phyloP scores from a whole-genome alignment of 2,113 vertebrate species.

The Corythornis cristatus region DNA sequence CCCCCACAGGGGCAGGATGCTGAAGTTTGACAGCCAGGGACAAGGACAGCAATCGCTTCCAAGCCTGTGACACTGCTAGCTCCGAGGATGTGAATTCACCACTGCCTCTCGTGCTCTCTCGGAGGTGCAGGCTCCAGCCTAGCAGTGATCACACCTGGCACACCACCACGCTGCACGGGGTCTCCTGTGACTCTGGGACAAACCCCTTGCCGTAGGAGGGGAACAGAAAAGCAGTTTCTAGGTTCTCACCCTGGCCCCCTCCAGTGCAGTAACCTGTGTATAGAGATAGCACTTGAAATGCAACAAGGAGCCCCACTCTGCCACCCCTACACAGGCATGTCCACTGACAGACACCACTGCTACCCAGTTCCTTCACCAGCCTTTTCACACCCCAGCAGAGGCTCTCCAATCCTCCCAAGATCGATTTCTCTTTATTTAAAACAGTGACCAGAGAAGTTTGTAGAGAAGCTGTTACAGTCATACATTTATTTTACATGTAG shows the following conservation, averaged over 20 bases:
- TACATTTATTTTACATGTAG: background rate
- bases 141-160: background rate
- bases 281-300: no score
- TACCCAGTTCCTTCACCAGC: no score
- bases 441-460: background rate
- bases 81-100: background rate
- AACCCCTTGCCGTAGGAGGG: no score
- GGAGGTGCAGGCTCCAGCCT: background rate
- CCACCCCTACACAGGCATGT: no score
- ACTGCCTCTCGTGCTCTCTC: rapidly evolving
- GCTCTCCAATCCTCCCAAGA: background rate
- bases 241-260: no score
- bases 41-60: background rate
- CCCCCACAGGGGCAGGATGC: background rate
- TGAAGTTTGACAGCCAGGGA: background rate
- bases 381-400: background rate
- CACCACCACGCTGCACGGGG: rapidly evolving
- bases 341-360: no score
- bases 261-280: no score
- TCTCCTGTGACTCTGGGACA: background rate
- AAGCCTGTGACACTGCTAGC: rapidly evolving
- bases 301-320: no score
- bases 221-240: no score
- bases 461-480: background rate
- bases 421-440: background rate